Conservation (phyloP, 2,888 invertebrate species). For the Zaprionus lineosus region DNA sequence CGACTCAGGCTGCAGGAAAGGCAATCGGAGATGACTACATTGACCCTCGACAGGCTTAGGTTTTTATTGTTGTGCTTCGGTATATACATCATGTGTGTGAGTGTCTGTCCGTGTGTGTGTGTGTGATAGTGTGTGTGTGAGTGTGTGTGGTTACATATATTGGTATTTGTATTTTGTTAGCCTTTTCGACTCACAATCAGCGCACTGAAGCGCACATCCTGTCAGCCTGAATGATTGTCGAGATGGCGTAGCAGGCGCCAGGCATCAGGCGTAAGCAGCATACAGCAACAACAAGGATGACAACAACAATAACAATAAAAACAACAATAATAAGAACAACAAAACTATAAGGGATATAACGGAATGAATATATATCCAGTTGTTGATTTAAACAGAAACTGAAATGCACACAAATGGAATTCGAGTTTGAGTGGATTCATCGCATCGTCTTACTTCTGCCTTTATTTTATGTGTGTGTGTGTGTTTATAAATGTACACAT, state of each 20-base stretch:
- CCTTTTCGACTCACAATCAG: slow-evolving; percentile 68
- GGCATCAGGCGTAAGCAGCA: too few species aligned
- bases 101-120: neutral
- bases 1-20: slow-evolving; percentile 31
- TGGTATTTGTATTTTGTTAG: slow-evolving; percentile 58
- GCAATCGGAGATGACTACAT: slow-evolving; percentile 45
- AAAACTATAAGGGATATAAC: neutral
- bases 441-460: too few species aligned
- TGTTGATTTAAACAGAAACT: slow-evolving; percentile 75
- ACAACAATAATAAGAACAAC: slow-evolving; percentile 1
- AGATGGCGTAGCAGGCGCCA: slow-evolving; percentile 35
- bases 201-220: slow-evolving; percentile 78
- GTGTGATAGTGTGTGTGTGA: slow-evolving; percentile 3
- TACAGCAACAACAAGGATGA: too few species aligned
- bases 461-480: too few species aligned
- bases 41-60: slow-evolving; percentile 41
- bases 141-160: slow-evolving; percentile 27
- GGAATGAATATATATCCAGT: slow-evolving; percentile 28
- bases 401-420: slow-evolving; percentile 79
- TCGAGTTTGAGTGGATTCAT: slow-evolving; percentile 52
- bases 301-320: too few species aligned
- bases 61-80: slow-evolving; percentile 14
- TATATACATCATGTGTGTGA: slow-evolving; percentile 1
- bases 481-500: too few species aligned
- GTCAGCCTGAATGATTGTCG: slow-evolving; percentile 76